These are phyloP conservation scores for Onthophagus sagittarius DNA, from an alignment of 2,888 invertebrate genomes.

Conservation along the genomic window DNA sequence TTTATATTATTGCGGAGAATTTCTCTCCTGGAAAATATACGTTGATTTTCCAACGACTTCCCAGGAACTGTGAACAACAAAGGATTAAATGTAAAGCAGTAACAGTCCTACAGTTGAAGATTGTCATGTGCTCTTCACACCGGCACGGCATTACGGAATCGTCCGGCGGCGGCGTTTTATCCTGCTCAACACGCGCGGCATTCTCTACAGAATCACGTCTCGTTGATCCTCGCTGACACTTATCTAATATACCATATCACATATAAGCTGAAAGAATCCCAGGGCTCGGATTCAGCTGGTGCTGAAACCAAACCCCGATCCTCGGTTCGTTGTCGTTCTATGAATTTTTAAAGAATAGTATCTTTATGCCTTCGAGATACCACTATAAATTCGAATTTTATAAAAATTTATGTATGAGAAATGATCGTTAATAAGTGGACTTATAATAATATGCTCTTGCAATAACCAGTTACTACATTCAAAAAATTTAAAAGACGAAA, in stretches of 20 bases:
- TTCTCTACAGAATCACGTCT: constrained; percentile 26
- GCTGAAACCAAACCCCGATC: constrained; percentile 18
- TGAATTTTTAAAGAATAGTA: not conserved
- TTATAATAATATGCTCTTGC: too few relatives aligned
- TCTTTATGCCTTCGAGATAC: not conserved
- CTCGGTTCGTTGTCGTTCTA: not conserved
- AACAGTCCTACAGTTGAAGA: not conserved
- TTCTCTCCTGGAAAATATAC: not conserved
- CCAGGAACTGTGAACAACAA: not conserved
- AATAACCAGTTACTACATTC: too few relatives aligned
- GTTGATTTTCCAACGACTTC: not conserved
- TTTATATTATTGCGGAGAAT: not conserved
- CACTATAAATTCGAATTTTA: not conserved
- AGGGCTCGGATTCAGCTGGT: constrained; percentile 33
- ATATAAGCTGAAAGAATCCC: constrained; percentile 39
- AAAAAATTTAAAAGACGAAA: too few relatives aligned
- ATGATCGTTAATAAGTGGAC: too few relatives aligned
- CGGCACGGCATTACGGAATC: not conserved
- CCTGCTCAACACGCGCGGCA: constrained; percentile 6
- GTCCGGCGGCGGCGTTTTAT: constrained; percentile 6
- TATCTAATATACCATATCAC: constrained; percentile 42
- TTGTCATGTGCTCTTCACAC: not conserved
- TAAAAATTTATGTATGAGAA: not conserved
- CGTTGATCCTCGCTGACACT: constrained; percentile 40
- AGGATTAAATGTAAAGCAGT: not conserved